phyloP scores from a whole-genome alignment of 2,888 invertebrate species.

The Callyntrura guangdongensis region DNA sequence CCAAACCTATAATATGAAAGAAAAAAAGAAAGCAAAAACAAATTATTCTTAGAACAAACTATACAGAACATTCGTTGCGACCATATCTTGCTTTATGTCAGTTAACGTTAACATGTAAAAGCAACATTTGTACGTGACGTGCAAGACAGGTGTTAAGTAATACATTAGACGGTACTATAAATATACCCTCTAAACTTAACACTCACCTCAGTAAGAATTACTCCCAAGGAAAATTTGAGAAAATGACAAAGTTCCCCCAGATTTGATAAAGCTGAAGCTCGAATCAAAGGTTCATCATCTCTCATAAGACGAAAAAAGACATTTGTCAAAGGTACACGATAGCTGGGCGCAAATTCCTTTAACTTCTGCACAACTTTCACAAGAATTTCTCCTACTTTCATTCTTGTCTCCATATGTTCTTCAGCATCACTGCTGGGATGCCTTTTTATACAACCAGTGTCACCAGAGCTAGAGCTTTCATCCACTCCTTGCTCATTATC shows the following conservation, averaged over 20 bases:
- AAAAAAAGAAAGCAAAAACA: not conserved
- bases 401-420: constrained; percentile 87
- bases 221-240: constrained; percentile 91
- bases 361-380: constrained; percentile 90
- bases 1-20: constrained; percentile 87
- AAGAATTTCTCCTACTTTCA: constrained; percentile 93
- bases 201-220: constrained; percentile 90
- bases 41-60: not conserved
- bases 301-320: constrained; percentile 90
- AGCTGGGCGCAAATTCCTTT: constrained; percentile 90
- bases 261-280: constrained; percentile 94
- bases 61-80: not conserved
- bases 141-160: not conserved
- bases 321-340: constrained; percentile 90
- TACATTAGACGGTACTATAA: not conserved
- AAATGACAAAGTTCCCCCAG: constrained; percentile 93
- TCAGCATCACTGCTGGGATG: constrained; percentile 52
- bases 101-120: too few relatives aligned
- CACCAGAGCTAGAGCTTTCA: not conserved
- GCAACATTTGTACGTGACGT: too few relatives aligned
- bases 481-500: not conserved
- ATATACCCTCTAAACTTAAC: not conserved
- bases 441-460: not conserved
- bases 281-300: constrained; percentile 91
- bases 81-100: not conserved